Conservation (phyloP, 2,113 vertebrate species). For the Scophthalmus maximus region DNA sequence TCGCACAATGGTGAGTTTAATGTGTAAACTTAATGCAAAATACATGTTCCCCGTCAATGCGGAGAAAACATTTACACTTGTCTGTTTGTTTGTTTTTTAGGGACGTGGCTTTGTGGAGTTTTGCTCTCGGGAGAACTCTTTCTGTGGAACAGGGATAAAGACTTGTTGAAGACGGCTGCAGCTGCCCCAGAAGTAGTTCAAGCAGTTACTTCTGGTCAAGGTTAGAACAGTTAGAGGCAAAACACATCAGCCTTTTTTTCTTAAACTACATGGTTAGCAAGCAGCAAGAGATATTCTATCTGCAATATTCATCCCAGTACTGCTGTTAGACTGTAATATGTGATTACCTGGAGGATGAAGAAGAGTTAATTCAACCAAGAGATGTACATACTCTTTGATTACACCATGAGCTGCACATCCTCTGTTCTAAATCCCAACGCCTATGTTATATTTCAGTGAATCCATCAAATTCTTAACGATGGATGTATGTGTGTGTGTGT, state of each 20-base stretch:
- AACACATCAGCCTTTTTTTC: background rate
- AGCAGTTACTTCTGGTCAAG: slow-evolving; percentile 77
- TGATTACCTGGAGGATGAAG: too few relatives aligned
- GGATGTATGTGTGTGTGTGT: background rate
- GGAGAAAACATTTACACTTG: background rate
- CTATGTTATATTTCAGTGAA: background rate
- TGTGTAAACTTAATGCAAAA: background rate
- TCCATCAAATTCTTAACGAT: background rate
- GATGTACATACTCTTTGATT: background rate
- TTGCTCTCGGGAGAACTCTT: slow-evolving; percentile 90
- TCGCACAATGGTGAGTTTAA: slow-evolving; percentile 87
- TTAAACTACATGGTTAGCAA: too few relatives aligned
- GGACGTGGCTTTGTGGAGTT: slow-evolving; percentile 90
- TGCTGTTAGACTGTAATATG: too few relatives aligned
- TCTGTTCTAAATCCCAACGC: background rate
- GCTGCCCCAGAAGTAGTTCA: slow-evolving; percentile 81
- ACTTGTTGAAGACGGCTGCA: slow-evolving; percentile 86
- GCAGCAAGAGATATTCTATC: too few relatives aligned
- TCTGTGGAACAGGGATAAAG: slow-evolving; percentile 94
- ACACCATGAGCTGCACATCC: background rate
- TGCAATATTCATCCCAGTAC: too few relatives aligned
- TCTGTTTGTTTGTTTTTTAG: slow-evolving; percentile 76
- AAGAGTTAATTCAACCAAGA: too few relatives aligned
- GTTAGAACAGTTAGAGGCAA: slow-evolving; percentile 57
- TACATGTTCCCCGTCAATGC: background rate